Conservation (phyloP, 2,888 invertebrate species). For the Euplexia lucipara region DNA sequence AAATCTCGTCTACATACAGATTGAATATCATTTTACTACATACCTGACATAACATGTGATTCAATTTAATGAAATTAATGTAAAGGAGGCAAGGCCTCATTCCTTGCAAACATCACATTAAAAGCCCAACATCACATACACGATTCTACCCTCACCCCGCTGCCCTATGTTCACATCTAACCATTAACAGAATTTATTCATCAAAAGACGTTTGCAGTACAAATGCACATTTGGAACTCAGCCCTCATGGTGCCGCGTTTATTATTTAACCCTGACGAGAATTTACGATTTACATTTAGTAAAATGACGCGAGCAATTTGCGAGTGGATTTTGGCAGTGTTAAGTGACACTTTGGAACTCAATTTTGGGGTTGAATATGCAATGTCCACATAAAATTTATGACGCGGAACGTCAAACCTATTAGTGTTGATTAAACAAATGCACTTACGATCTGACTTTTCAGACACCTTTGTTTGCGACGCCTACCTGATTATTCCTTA, state of each 20-base stretch:
- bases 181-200: constrained; percentile 59
- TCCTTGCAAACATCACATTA: constrained; percentile 8
- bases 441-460: constrained; percentile 15
- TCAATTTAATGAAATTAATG: neutral
- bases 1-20: neutral
- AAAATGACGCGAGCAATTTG: constrained; percentile 62
- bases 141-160: constrained; percentile 20
- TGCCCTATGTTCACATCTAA: constrained; percentile 32
- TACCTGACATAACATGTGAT: neutral
- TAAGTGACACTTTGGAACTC: constrained; percentile 43
- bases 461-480: neutral
- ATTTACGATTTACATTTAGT: constrained; percentile 76
- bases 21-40: neutral
- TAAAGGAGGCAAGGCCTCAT: neutral
- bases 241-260: constrained; percentile 43
- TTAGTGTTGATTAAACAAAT: constrained; percentile 35
- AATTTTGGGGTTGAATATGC: constrained; percentile 44
- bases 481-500: neutral
- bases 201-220: constrained; percentile 56
- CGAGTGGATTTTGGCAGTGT: constrained; percentile 51
- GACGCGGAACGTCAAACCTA: constrained; percentile 28
- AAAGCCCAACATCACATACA: constrained; percentile 7
- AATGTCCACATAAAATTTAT: constrained; percentile 42
- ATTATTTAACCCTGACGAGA: constrained; percentile 66
- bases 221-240: constrained; percentile 56